Percentiles rank a stretch among this genome's conserved stretches.
Conservation (phyloP, 2,797 vertebrate species). For the Ispidina lecontei region DNA sequence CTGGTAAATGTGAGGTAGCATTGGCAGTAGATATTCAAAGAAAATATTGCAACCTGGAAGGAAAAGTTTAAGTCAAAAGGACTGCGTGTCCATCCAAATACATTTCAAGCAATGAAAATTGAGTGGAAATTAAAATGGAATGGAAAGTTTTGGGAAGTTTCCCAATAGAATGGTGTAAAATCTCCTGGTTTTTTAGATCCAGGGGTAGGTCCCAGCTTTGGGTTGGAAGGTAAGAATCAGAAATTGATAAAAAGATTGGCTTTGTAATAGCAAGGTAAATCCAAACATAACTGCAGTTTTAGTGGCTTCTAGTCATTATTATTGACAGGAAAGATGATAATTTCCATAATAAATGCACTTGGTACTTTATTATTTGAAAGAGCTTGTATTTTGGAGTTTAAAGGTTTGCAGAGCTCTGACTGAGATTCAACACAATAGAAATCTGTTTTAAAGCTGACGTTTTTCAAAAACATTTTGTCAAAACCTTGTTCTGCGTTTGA, state of each 20-base stretch:
- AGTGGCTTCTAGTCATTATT: not conserved
- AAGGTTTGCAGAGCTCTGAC: not conserved
- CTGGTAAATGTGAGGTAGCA: not conserved
- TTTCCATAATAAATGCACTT: not conserved
- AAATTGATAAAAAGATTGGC: not conserved
- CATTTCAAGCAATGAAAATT: not conserved
- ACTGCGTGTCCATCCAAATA: conserved; percentile 2
- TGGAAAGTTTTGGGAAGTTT: not conserved
- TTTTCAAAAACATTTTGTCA: not conserved
- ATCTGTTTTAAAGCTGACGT: not conserved
- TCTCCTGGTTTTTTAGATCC: not conserved
- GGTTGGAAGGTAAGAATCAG: not conserved
- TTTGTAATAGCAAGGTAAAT: not conserved
- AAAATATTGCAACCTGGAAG: not conserved
- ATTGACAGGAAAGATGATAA: not conserved
- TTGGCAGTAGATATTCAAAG: not conserved
- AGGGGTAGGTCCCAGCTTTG: not conserved
- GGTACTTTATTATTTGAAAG: not conserved
- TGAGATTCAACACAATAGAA: not conserved
- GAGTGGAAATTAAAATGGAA: not conserved
- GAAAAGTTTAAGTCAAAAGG: not conserved
- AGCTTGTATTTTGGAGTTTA: not conserved
- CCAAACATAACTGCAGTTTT: not conserved
- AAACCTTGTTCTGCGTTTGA: not conserved
- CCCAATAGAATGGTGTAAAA: not conserved